Percentiles rank a stretch among this genome's conserved stretches.
Evolutionary conservation across 2,888 invertebrate species (phyloP).

Genomic region (Cenopis cana): DNA sequence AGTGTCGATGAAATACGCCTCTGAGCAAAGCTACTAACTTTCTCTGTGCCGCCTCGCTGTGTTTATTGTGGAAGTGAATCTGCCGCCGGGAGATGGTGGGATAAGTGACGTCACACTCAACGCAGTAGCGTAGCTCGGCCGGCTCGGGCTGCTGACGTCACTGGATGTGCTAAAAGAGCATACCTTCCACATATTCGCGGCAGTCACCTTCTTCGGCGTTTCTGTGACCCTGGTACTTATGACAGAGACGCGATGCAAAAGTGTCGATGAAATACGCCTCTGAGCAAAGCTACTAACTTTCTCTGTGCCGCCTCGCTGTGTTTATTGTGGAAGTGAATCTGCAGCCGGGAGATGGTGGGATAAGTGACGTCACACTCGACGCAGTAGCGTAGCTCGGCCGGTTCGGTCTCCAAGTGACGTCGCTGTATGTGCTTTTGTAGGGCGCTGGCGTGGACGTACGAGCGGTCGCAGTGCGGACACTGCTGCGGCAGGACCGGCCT

Average conservation of each 20-base stretch:
- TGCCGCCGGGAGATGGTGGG: not conserved
- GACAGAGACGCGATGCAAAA: no score
- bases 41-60: no score
- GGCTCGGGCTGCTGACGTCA: not conserved
- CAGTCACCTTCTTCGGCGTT: no score
- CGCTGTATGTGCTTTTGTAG: not conserved
- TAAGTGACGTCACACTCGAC: conserved; percentile 9
- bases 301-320: not conserved
- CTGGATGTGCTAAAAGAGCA: not conserved
- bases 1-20: no score
- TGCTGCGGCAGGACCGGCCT: not conserved
- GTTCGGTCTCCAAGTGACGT: not conserved
- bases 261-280: no score
- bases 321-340: not conserved
- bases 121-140: conserved; percentile 4
- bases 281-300: not conserved
- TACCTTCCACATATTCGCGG: no score
- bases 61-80: not conserved
- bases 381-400: conserved; percentile 1
- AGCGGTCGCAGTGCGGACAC: not conserved
- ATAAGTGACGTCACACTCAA: conserved; percentile 4
- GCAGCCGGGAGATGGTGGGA: not conserved
- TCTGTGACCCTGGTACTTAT: no score
- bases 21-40: no score
- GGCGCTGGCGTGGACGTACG: not conserved